Base-by-base conservation (phyloP, 2,888 invertebrate genomes). In the Sarcophaga subvicina region DNA sequence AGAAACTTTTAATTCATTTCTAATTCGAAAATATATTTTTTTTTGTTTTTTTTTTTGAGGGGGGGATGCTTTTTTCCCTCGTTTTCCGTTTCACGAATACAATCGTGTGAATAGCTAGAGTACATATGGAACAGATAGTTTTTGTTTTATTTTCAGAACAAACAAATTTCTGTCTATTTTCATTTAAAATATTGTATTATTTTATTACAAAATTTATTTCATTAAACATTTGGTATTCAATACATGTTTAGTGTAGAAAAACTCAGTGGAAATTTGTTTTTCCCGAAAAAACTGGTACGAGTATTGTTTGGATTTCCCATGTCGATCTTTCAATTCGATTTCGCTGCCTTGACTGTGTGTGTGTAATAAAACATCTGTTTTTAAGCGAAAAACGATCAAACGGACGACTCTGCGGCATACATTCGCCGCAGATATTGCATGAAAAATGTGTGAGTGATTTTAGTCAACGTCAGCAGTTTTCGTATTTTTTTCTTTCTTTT, bases 321-420 rank as follows among this genome's bases (percentile, higher is more conserved):
- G 54, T 54, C 54, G 54, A 54, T 82, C 14, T 37, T 72, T 22
- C n/a, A 5, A 54, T 82, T 63, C 22, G n/a, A 14, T n/a, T 66
- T 4, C 47, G 37, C 12, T 59, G 64, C 64, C 76, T 59, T 64
- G 76, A 17, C 75, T 49, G 49, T 49, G 54, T 64, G 17, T 10
- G 63, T 64, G 37, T 11, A 70, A 11, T 45, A 54, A n/a, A 83
- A 83, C 82, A 83, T 83, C 82, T 77, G 82, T 77, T 83, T 77
- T 27, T 27, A n/a, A 72, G 49, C 77, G 60, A 72, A 77, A 69
- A 37, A 37, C 5, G 37, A 37, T 37, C 37, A 37, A 37, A 60
- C 66, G 62, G 63, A 62, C 47, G 45, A 75, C 25, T 49, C 47
- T 71, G 66, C 71, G 60, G 66, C 59, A 76, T 64, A 64, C 45